Conservation (phyloP, 2,113 vertebrate genomes). For the Grus americana region DNA sequence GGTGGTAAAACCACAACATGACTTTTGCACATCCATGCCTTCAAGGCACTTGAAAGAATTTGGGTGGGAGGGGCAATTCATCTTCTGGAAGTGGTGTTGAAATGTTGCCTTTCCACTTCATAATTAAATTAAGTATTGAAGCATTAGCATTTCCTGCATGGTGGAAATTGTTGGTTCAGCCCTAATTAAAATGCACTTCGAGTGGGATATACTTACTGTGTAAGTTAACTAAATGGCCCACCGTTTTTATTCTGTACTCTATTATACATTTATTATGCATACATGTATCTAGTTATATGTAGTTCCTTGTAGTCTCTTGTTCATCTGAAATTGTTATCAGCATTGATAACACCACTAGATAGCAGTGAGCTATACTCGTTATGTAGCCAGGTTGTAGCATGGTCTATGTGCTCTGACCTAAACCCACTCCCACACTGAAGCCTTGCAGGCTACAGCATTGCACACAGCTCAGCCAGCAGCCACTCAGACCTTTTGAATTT, state of each 20-base stretch:
- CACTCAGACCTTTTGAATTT: neutral
- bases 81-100: neutral
- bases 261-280: neutral
- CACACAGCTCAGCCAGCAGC: neutral
- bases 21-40: neutral
- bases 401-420: neutral
- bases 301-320: neutral
- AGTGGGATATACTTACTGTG: neutral
- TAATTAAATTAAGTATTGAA: neutral
- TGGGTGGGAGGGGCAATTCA: neutral
- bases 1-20: neutral
- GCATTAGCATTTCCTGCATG: neutral
- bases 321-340: neutral
- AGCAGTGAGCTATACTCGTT: neutral
- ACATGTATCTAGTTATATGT: neutral
- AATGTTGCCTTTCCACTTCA: neutral
- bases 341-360: neutral
- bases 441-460: neutral
- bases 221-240: neutral
- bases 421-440: rapidly evolving
- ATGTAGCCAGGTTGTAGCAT: neutral
- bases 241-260: neutral
- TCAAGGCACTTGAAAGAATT: neutral
- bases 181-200: neutral
- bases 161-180: neutral